Evolutionary conservation across 1,140 invertebrate species (phyloP).

Genomic region (Drosophila mojavensis): DNA sequence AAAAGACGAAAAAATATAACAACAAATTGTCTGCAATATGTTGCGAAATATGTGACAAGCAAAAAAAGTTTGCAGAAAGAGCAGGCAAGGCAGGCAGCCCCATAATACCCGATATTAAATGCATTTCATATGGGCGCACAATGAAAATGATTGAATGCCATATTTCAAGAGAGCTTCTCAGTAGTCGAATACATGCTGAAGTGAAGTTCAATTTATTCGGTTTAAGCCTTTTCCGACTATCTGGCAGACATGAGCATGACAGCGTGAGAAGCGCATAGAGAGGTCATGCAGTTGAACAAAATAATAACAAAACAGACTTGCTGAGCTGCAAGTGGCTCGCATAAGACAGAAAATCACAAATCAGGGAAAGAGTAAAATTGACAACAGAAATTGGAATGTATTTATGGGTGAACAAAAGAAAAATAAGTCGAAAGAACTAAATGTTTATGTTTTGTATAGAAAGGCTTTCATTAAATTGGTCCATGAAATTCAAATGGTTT

Average conservation of each 20-base stretch:
- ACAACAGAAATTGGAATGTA: no score
- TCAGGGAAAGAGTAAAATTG: background rate
- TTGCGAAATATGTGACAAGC: constrained; percentile 51
- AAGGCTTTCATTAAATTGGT: background rate
- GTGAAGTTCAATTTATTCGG: background rate
- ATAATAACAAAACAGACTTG: background rate
- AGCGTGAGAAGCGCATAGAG: background rate
- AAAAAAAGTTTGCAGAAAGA: constrained; percentile 29
- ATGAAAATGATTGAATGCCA: constrained; percentile 69
- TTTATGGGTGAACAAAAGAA: no score
- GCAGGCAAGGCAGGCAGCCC: background rate
- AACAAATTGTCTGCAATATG: constrained; percentile 63
- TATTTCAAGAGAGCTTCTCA: constrained; percentile 42
- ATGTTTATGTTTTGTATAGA: background rate
- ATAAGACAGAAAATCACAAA: background rate
- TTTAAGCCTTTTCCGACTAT: background rate
- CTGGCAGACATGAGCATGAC: background rate
- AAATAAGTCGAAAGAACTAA: no score
- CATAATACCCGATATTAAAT: constrained; percentile 78
- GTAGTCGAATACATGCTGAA: constrained; percentile 17
- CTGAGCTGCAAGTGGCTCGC: background rate
- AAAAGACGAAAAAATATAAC: constrained; percentile 28
- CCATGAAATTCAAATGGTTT: no score
- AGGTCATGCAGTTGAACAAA: background rate
- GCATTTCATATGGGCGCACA: constrained; percentile 56